Conservation (phyloP, 2,888 invertebrate genomes). For the Hypolimnas misippus region DNA sequence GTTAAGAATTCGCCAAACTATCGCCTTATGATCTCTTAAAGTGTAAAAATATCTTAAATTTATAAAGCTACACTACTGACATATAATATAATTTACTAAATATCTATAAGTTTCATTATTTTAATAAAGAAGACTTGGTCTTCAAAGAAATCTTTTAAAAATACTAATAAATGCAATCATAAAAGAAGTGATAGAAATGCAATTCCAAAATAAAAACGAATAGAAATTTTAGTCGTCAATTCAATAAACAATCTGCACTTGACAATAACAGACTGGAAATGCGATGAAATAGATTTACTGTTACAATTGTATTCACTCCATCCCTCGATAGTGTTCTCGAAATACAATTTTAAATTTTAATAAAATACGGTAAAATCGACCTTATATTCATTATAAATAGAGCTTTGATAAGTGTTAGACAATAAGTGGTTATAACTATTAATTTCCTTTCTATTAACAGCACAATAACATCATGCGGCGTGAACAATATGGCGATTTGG, state of each 20-base stretch:
- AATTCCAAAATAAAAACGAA: slow-evolving; percentile 13
- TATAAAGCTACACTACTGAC: too few species aligned
- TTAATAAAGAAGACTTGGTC: too few species aligned
- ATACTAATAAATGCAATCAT: background rate
- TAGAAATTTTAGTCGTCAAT: slow-evolving; percentile 38
- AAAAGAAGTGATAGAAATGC: background rate
- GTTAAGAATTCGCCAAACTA: too few species aligned
- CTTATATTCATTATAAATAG: slow-evolving; percentile 42
- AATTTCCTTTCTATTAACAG: slow-evolving; percentile 75
- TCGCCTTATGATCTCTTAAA: too few species aligned
- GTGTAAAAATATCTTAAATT: too few species aligned
- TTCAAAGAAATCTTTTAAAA: too few species aligned
- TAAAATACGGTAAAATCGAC: slow-evolving; percentile 42
- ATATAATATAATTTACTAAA: too few species aligned
- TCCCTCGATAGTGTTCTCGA: slow-evolving; percentile 56
- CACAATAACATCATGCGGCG: slow-evolving; percentile 72
- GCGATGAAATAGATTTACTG: slow-evolving; percentile 55
- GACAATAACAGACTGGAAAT: slow-evolving; percentile 55
- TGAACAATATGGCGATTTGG: slow-evolving; percentile 70
- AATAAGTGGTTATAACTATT: slow-evolving; percentile 64
- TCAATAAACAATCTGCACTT: slow-evolving; percentile 51
- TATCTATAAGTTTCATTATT: too few species aligned
- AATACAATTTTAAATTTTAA: slow-evolving; percentile 38
- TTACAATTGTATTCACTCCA: slow-evolving; percentile 53
- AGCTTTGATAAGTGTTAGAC: slow-evolving; percentile 32